Conservation (phyloP, 2,113 vertebrate species). For the Ptilorrhoa leucosticta region DNA sequence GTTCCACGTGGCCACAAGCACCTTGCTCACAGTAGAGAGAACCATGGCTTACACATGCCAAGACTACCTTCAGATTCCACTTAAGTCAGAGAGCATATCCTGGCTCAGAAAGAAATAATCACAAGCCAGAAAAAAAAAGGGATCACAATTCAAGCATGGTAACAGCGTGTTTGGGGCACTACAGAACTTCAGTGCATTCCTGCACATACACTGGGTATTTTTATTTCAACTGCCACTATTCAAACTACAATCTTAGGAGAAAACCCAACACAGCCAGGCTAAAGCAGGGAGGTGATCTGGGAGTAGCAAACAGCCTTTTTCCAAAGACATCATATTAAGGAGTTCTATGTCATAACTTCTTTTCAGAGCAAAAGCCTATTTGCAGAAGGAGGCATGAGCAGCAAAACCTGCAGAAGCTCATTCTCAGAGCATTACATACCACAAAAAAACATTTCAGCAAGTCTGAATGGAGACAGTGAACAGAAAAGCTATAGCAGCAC, state of each 20-base stretch:
- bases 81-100: background rate
- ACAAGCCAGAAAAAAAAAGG: background rate
- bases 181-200: background rate
- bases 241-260: background rate
- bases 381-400: background rate
- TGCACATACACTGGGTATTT: background rate
- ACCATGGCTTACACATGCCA: background rate
- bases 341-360: background rate
- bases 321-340: background rate
- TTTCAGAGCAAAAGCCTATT: background rate
- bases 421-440: background rate
- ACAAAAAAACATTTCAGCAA: background rate
- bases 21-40: background rate
- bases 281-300: background rate
- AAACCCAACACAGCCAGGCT: background rate
- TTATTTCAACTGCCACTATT: background rate
- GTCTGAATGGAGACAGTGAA: background rate
- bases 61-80: background rate
- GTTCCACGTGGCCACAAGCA: background rate
- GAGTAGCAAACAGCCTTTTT: background rate
- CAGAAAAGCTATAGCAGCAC: background rate
- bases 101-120: background rate
- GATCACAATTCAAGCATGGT: background rate
- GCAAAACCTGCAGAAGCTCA: conserved; percentile 4
- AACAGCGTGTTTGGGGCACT: background rate